Evolutionary conservation across 2,888 invertebrate species (phyloP).

Genomic region (Leptinotarsa rubiginosa): DNA sequence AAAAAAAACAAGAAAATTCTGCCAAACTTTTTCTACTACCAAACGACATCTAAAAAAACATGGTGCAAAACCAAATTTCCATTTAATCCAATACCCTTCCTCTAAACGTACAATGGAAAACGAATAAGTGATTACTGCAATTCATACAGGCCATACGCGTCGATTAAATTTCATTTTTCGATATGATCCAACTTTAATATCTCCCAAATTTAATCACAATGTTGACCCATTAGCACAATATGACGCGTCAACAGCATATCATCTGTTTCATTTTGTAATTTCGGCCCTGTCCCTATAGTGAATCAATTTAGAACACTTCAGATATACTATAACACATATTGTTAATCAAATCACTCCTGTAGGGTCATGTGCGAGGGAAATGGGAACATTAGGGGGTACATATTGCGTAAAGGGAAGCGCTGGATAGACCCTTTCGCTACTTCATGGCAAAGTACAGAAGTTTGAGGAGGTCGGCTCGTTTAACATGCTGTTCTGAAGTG

Average conservation of each 20-base stretch:
- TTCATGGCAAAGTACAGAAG: slow-evolving; percentile 24
- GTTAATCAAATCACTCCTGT: slow-evolving; percentile 62
- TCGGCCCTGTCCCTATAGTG: slow-evolving; percentile 41
- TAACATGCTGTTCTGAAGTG: background rate
- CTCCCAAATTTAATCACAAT: slow-evolving; percentile 43
- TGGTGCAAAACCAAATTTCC: too few species aligned
- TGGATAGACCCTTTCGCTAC: slow-evolving; percentile 27
- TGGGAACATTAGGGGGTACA: slow-evolving; percentile 57
- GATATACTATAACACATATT: slow-evolving; percentile 59
- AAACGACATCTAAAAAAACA: too few species aligned
- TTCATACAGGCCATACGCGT: slow-evolving; percentile 11
- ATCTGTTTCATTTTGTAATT: slow-evolving; percentile 47
- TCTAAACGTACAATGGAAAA: slow-evolving; percentile 4
- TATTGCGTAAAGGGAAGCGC: slow-evolving; percentile 48
- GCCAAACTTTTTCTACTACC: too few species aligned
- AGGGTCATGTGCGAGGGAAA: slow-evolving; percentile 59
- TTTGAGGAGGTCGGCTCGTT: slow-evolving; percentile 25
- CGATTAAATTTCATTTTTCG: slow-evolving; percentile 37
- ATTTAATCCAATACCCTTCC: background rate
- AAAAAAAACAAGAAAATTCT: too few species aligned
- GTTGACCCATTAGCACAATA: slow-evolving; percentile 46
- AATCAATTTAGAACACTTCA: slow-evolving; percentile 53
- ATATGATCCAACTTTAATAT: slow-evolving; percentile 38
- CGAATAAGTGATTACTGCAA: slow-evolving; percentile 7
- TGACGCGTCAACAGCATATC: slow-evolving; percentile 44